A percentile compares a stretch with the other conserved stretches of the same genome.
Evolutionary conservation across 2,888 invertebrate species (phyloP).

Genomic region (Thera obeliscata): DNA sequence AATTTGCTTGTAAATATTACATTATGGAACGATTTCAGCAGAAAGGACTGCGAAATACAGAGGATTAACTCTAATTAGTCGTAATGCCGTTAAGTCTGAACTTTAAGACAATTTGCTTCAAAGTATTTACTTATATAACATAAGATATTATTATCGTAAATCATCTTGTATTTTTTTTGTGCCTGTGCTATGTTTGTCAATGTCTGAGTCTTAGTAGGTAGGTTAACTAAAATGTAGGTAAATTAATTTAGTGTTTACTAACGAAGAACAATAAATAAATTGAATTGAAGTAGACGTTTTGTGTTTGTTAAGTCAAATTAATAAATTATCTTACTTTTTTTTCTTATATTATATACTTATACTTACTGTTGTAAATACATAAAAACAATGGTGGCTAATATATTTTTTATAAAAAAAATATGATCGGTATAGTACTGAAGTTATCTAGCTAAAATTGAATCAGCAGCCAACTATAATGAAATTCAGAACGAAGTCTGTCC

Average conservation of each 20-base stretch:
- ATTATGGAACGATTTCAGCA: slow-evolving; percentile 24
- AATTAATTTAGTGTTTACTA: no score
- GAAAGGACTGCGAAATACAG: slow-evolving; percentile 22
- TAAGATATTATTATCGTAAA: not conserved
- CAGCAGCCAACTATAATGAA: not conserved
- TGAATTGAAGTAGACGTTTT: no score
- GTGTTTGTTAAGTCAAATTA: no score
- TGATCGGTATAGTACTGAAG: not conserved
- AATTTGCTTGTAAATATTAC: slow-evolving; percentile 24
- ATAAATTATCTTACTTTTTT: no score
- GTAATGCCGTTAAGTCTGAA: not conserved
- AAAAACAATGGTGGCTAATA: no score
- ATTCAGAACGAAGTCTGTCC: not conserved
- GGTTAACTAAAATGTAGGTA: no score
- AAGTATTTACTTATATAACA: slow-evolving; percentile 27
- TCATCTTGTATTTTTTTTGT: not conserved
- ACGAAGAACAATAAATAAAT: no score
- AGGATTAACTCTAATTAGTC: slow-evolving; percentile 20
- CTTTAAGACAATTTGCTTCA: slow-evolving; percentile 11
- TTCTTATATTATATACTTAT: no score
- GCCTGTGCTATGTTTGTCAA: not conserved
- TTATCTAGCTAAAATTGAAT: not conserved
- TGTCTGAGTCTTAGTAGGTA: no score
- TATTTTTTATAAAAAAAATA: not conserved
- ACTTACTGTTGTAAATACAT: no score